Evolutionary conservation across 2,113 vertebrate genomes (phyloP).

Genomic region (Scophthalmus maximus): DNA sequence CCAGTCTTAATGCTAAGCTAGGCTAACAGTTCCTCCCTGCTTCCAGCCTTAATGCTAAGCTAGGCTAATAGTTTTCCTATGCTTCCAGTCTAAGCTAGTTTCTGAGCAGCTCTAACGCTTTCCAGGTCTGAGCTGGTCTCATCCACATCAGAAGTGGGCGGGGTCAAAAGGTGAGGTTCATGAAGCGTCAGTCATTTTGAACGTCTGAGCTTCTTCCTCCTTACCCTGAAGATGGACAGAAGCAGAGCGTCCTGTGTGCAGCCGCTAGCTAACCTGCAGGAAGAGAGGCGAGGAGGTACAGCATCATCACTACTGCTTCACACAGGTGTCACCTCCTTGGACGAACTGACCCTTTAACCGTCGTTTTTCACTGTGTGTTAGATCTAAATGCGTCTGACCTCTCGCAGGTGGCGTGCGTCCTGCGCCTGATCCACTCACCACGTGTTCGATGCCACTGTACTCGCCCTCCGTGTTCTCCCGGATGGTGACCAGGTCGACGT

Average conservation of each 20-base stretch:
- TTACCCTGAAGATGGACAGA: neutral
- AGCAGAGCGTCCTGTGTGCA: neutral
- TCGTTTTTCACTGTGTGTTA: too few species aligned
- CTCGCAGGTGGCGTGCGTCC: too few species aligned
- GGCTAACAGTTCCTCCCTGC: too few species aligned
- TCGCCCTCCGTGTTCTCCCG: slow-evolving; percentile 87
- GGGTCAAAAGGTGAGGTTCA: neutral
- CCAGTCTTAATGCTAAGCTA: too few species aligned
- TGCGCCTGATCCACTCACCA: slow-evolving; percentile 79
- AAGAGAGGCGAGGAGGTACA: neutral
- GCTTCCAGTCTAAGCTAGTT: too few species aligned
- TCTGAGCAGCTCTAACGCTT: too few species aligned
- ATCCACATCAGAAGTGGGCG: neutral
- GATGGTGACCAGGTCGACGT: slow-evolving; percentile 82
- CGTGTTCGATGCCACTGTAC: slow-evolving; percentile 96
- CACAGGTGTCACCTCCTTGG: neutral
- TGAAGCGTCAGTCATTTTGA: neutral
- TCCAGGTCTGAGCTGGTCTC: neutral
- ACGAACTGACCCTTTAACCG: neutral
- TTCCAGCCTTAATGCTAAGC: too few species aligned
- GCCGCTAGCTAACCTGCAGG: neutral
- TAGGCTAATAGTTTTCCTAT: too few species aligned
- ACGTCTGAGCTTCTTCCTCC: neutral
- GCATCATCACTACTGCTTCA: neutral
- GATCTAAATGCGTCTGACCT: too few species aligned